phyloP scores from a whole-genome alignment of 2,888 invertebrate species.

The Brachypterus glaber region DNA sequence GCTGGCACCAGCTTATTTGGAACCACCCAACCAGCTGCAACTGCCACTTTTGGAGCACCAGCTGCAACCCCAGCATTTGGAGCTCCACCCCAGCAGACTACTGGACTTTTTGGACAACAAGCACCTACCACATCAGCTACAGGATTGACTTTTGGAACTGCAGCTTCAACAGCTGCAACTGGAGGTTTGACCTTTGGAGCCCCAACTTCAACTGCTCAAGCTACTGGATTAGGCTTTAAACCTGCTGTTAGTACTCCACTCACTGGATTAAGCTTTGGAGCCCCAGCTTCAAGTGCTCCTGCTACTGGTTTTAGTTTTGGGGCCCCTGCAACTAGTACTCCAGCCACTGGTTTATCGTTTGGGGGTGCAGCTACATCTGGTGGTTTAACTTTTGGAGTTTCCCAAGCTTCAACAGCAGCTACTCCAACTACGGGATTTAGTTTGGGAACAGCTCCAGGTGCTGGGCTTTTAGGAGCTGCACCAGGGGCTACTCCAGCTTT shows the following conservation, averaged over 20 bases:
- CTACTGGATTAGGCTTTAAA: constrained; percentile 8
- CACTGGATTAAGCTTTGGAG: constrained; percentile 23
- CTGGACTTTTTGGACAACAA: constrained; percentile 23
- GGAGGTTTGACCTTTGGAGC: constrained; percentile 34
- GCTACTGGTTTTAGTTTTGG: constrained; percentile 24
- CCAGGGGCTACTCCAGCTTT: constrained; percentile 2
- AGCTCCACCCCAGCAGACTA: constrained; percentile 13
- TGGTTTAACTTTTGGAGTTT: constrained; percentile 3
- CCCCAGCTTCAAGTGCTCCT: constrained; percentile 11
- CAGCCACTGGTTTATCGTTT: constrained; percentile 5
- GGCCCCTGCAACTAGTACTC: constrained; percentile 19
- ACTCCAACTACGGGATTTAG: background rate
- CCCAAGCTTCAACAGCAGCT: background rate
- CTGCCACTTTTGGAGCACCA: constrained; percentile 11
- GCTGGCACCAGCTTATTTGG: constrained; percentile 8
- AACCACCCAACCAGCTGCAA: constrained; percentile 2
- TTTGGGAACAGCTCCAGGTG: background rate
- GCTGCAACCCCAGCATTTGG: constrained; percentile 27
- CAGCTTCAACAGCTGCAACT: constrained; percentile 19
- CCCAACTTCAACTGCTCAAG: constrained; percentile 6
- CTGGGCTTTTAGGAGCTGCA: background rate
- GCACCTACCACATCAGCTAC: too few species aligned
- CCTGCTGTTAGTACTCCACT: constrained; percentile 37
- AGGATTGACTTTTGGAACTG: constrained; percentile 24
- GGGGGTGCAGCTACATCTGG: constrained; percentile 7